Evolutionary conservation across 2,113 vertebrate genomes (phyloP).

Genomic region (Ceratotherium simum): DNA sequence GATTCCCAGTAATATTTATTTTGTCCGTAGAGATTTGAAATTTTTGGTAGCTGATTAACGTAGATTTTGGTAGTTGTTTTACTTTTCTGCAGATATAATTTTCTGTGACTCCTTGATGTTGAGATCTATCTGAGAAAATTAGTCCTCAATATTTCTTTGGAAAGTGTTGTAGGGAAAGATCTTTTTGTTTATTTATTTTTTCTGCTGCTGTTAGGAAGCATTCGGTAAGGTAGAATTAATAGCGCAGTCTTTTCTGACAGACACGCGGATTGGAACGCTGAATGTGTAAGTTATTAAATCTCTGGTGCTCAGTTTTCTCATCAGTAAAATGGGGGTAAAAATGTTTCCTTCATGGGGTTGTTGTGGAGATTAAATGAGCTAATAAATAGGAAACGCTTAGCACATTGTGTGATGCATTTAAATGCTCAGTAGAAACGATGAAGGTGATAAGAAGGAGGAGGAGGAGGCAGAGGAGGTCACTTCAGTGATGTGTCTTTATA

Average conservation of each 20-base stretch:
- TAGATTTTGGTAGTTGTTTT: background rate
- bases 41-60: background rate
- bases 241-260: background rate
- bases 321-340: background rate
- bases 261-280: background rate
- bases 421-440: background rate
- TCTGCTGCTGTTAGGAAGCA: background rate
- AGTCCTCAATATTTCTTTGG: background rate
- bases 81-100: background rate
- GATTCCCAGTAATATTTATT: background rate
- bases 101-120: background rate
- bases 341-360: background rate
- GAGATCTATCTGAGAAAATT: background rate
- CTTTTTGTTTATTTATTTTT: too few species aligned
- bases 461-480: background rate
- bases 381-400: background rate
- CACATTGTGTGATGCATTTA: background rate
- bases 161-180: background rate
- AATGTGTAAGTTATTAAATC: background rate
- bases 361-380: background rate
- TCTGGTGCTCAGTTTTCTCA: background rate
- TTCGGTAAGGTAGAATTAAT: background rate
- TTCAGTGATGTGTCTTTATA: background rate
- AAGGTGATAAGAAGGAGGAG: background rate
- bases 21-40: background rate